Evolutionary conservation across 2,888 invertebrate species (phyloP), one percentile per base, ranked within the genome.

Genomic region (Odontomyia ornata): DNA sequence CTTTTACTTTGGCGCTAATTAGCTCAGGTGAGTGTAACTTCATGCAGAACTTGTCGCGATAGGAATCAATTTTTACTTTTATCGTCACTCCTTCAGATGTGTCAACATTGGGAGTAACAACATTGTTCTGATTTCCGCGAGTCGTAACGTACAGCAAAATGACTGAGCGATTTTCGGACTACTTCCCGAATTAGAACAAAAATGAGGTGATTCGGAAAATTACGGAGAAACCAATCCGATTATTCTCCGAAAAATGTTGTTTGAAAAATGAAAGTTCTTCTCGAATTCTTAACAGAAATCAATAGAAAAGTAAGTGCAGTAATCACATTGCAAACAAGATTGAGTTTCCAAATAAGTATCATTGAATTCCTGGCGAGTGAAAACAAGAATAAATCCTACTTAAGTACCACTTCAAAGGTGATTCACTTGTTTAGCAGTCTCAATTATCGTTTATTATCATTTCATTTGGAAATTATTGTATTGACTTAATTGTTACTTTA

Each of bases 1-100:
- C 64, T 64, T 64, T 64, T 64, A 28, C 64, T 64, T 64, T 11
- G 4, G 3, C 64, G n/a, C 64, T 64, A 64, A 64, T 64, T 64
- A 64, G 64, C 52, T 7, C 36, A 36, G 36, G 36, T 36, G 36
- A 36, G 36, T 36, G 3, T 36, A 36, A 3, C 9, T 3, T 9
- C 9, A 36, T 9, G 36, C 36, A 36, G 36, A 36, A 36, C 2
- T 18, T 52, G n/a, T 15, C 15, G 52, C n/a, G 52, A 52, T 15
- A 3, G 18, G 52, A 52, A 7, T 15, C 52, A 2, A 36, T 36
- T 36, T 52, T 52, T 4, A 52, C 15, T 52, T 52, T 52, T 13
- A 13, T 18, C 52, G 18, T 4, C 13, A 3, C 15, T n/a, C 52
- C 3, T 52, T 4, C 3, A 15, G 18, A 4, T 4, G 2, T 7